Base-by-base conservation (phyloP, 2,888 invertebrate genomes). In the Diachrysia chrysitis region DNA sequence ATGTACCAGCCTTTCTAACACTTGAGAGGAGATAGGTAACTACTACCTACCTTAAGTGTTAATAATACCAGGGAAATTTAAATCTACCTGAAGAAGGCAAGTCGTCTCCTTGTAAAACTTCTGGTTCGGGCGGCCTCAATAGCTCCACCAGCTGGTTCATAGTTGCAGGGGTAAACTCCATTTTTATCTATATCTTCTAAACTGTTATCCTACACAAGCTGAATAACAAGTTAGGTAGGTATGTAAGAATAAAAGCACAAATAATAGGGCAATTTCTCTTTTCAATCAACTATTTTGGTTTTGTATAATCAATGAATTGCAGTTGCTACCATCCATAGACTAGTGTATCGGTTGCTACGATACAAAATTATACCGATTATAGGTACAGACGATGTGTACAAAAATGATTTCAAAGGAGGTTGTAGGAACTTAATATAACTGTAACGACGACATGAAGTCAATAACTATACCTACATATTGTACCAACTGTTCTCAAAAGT, bases 91-190 rank as follows among this genome's bases (percentile, higher is more conserved):
- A 61, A 25, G 89, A 73, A 16, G 88, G 83, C 46, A 93, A 84
- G 74, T 94, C 91, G 3, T 93, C 90, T 54, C 95, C 95, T 83
- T 95, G 95, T 29, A 94, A 79, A 32, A 95, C 88, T 60, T 94
- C 95, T 25, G 92, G 92, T 78, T 94, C 95, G 7, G 95, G 93
- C 32, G 89, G 87, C 58, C 87, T 86, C 21, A 95, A 77, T 67
- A 95, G 66, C 58, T 91, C 92, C 1, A 83, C 89, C 63, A 95
- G 84, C 68, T 92, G 90, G 62, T 88, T 81, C 87, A 95, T 90
- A 21, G 86, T 82, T n/a, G 76, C 82, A 2, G 88, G 82, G 0
- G 90, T 83, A 68, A 94, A 91, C 53, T 90, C 89, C 60, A 89
- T 90, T 87, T 88, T 91, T 48, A 7, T 19, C 19, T 2, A 48